Conservation (phyloP, 2,797 vertebrate genomes). For the Falco rusticolus region DNA sequence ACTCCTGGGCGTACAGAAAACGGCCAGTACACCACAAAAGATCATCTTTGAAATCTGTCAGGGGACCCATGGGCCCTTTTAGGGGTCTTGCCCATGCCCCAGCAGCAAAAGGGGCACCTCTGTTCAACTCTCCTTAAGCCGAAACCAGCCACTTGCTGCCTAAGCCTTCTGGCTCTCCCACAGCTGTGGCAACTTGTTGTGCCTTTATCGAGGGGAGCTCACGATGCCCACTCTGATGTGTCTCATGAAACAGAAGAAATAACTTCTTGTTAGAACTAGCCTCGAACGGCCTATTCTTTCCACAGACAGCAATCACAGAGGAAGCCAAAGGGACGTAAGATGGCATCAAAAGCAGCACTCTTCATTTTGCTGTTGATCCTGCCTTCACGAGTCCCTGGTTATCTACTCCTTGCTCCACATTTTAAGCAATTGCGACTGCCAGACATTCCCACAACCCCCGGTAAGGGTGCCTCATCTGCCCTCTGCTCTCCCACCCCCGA, state of each 20-base stretch:
- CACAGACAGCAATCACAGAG: neutral
- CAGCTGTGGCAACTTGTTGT: neutral
- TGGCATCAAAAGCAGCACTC: neutral
- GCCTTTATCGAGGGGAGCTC: neutral
- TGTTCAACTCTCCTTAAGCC: neutral
- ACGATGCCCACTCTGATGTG: neutral
- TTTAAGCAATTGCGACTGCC: rapidly evolving
- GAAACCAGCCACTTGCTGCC: neutral
- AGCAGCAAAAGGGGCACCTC: neutral
- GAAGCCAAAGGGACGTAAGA: neutral
- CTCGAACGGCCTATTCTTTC: neutral
- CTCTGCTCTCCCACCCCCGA: no score
- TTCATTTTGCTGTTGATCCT: neutral
- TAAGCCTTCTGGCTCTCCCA: neutral
- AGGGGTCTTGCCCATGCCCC: neutral
- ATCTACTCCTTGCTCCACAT: neutral
- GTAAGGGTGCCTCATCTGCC: neutral
- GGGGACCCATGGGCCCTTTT: neutral
- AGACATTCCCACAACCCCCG: neutral
- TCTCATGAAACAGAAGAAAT: neutral
- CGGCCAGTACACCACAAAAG: neutral
- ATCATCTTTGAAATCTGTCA: neutral
- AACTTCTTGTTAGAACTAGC: neutral
- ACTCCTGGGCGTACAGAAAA: neutral
- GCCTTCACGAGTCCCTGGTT: neutral